Conservation (phyloP, 1,140 invertebrate genomes). For the Solen grandis region DNA sequence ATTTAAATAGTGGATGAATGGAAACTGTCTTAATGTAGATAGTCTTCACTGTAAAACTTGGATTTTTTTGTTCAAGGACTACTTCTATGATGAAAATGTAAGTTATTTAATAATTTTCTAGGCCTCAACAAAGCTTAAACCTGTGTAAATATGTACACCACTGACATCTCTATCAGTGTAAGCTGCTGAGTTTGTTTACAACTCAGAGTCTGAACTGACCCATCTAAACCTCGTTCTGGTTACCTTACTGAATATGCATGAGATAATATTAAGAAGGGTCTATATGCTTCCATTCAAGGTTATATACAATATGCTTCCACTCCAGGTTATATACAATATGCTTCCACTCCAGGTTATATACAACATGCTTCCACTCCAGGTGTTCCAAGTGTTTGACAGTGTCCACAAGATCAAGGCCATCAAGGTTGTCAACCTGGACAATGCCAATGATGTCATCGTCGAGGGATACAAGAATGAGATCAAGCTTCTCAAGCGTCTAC, state of each 20-base stretch:
- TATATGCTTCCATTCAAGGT: background rate
- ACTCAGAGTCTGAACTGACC: background rate
- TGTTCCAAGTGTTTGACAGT: constrained; percentile 81
- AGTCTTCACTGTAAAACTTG: too few species aligned
- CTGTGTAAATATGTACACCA: too few species aligned
- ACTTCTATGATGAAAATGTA: too few species aligned
- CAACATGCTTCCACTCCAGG: constrained; percentile 59
- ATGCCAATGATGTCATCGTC: constrained; percentile 84
- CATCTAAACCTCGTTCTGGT: background rate
- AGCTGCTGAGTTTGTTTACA: background rate
- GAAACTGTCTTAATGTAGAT: too few species aligned
- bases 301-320: too few species aligned
- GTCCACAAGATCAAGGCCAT: constrained; percentile 81
- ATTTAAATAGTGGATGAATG: too few species aligned
- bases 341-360: constrained; percentile 62
- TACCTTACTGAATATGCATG: background rate
- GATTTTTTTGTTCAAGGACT: too few species aligned
- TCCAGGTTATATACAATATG: too few species aligned
- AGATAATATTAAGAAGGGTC: background rate
- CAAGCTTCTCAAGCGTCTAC: constrained; percentile 90
- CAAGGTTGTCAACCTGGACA: constrained; percentile 82
- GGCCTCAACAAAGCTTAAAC: too few species aligned
- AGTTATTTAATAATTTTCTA: too few species aligned
- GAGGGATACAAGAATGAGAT: constrained; percentile 96
- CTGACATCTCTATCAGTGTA: too few species aligned